Evolutionary conservation across 2,888 invertebrate genomes (phyloP), one percentile per base, ranked within the genome.

Genomic region (Protula sp.): DNA sequence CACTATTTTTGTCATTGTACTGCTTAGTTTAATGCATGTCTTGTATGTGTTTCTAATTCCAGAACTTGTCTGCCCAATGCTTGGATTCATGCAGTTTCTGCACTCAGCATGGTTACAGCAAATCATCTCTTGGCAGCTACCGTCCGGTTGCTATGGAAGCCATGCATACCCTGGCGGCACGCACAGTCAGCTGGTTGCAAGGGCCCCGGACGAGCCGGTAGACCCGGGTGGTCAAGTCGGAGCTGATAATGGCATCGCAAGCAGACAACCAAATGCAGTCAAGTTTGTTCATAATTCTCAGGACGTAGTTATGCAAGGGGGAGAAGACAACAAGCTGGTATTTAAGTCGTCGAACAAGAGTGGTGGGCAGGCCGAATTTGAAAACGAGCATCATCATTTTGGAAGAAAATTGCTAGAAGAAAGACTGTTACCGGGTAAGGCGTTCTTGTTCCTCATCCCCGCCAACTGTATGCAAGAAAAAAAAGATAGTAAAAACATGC

Each of bases 1-100:
- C n/a, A n/a, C n/a, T n/a, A n/a, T n/a, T n/a, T n/a, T n/a, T n/a
- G n/a, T n/a, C n/a, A n/a, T n/a, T n/a, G n/a, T n/a, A n/a, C n/a
- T n/a, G n/a, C n/a, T n/a, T n/a, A n/a, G n/a, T n/a, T n/a, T n/a
- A n/a, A n/a, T n/a, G n/a, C n/a, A n/a, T n/a, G n/a, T n/a, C n/a
- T n/a, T n/a, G n/a, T n/a, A n/a, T n/a, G n/a, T 27, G 53, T 29
- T 29, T 9, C n/a, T 53, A 2, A 38, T 70, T 72, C 59, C 74
- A 79, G 79, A 75, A 58, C 76, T 78, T 68, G 70, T 79, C 0
- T 80, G 80, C 64, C 74, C 78, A 53, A 73, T 68, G 58, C 59
- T 76, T 4, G 79, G 79, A 19, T 80, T 71, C 63, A 71, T 70
- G 52, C 73, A 80, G 65, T 78, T 79, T 57, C 64, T 80, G 28